A percentile compares a stretch with the other conserved stretches of the same genome.
phyloP scores from a whole-genome alignment of 2,888 invertebrate species.

The Rhimphoctona megacephalus region DNA sequence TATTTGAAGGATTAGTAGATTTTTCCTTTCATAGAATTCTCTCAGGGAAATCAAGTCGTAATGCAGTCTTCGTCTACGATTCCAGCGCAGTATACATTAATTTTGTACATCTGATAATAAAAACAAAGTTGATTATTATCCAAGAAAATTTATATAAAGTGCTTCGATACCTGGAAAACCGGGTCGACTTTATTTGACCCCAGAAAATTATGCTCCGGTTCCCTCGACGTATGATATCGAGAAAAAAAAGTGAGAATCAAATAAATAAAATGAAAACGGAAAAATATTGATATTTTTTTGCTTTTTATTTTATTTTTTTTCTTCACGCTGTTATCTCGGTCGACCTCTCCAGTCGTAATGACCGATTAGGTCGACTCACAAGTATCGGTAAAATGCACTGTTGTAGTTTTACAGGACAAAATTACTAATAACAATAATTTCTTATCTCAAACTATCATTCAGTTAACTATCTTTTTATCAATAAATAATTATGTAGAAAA shows the following conservation, averaged over 20 bases:
- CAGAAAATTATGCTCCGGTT: constrained; percentile 1
- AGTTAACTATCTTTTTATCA: constrained; percentile 25
- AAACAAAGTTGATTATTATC: constrained; percentile 53
- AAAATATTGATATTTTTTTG: constrained; percentile 18
- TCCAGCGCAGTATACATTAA: constrained; percentile 67
- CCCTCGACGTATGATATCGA: neutral
- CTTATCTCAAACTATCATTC: constrained; percentile 3
- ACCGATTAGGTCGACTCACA: constrained; percentile 21
- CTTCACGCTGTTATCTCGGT: constrained; percentile 30
- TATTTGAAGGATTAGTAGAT: constrained; percentile 32
- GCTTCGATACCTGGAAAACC: neutral
- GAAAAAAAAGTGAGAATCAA: neutral
- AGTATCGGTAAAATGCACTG: neutral
- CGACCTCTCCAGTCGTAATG: constrained; percentile 36
- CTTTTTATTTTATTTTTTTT: constrained; percentile 25
- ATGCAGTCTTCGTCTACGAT: constrained; percentile 66
- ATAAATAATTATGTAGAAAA: constrained; percentile 41
- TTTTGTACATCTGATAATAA: constrained; percentile 70
- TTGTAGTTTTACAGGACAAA: constrained; percentile 21
- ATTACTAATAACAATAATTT: neutral
- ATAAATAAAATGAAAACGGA: neutral
- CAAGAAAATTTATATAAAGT: constrained; percentile 1
- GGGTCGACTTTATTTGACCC: neutral
- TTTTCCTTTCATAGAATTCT: constrained; percentile 61
- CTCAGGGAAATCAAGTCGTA: constrained; percentile 66